These are phyloP conservation scores for Lasioglossum leucozonium DNA, from an alignment of 2,888 invertebrate species.

Conservation along the genomic window DNA sequence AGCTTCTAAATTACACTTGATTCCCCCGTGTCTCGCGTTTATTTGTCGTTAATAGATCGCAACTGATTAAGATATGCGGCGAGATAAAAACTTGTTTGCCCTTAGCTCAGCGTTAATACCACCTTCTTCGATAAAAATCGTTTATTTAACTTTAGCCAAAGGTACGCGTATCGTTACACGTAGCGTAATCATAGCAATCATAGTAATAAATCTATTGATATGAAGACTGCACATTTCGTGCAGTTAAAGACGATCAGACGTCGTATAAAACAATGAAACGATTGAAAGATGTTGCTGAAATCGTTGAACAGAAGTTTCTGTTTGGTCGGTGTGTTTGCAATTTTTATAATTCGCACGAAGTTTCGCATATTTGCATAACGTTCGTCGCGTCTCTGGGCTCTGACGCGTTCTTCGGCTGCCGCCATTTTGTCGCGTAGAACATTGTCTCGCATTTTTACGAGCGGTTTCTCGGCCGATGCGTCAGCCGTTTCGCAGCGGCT, in stretches of 20 bases:
- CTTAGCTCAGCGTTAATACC: not conserved
- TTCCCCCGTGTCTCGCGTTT: not conserved
- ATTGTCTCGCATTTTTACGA: constrained; percentile 22
- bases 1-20: not conserved
- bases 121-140: not conserved
- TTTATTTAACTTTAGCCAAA: not conserved
- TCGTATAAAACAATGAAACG: too few relatives aligned
- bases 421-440: constrained; percentile 1
- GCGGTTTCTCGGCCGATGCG: not conserved
- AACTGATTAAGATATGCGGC: not conserved
- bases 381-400: too few relatives aligned
- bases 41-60: not conserved
- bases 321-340: not conserved
- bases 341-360: not conserved
- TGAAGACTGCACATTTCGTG: not conserved
- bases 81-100: not conserved
- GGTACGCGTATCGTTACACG: not conserved
- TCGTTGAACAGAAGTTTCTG: not conserved
- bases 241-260: not conserved
- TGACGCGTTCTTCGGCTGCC: not conserved
- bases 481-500: not conserved
- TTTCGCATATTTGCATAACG: not conserved
- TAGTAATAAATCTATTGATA: too few relatives aligned
- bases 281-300: too few relatives aligned
- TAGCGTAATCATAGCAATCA: too few relatives aligned